These are phyloP conservation scores for Hofmannophila pseudospretella DNA, from an alignment of 2,888 invertebrate species.

Conservation along the genomic window DNA sequence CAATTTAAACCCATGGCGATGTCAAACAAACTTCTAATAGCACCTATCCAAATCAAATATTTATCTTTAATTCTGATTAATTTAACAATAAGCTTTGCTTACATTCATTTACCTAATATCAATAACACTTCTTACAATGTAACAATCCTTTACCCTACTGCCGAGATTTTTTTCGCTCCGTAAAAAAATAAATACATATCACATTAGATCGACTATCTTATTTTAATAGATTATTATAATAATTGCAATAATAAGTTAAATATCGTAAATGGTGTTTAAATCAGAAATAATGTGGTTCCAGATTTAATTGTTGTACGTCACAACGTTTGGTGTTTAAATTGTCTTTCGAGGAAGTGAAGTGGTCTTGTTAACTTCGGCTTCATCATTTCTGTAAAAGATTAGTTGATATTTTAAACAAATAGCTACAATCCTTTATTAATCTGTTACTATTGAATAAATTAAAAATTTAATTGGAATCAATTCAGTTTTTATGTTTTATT, in stretches of 20 bases:
- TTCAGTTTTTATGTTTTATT: no score
- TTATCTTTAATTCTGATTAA: constrained; percentile 17
- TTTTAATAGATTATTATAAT: constrained; percentile 10
- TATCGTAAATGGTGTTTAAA: constrained; percentile 13
- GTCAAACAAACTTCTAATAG: constrained; percentile 28
- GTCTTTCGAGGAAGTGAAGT: constrained; percentile 48
- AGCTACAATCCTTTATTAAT: no score
- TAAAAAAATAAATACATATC: constrained; percentile 26
- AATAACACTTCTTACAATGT: constrained; percentile 26
- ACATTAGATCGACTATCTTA: constrained; percentile 15
- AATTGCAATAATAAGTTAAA: constrained; percentile 18
- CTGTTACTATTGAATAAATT: not conserved
- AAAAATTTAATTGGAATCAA: not conserved
- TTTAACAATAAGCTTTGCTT: constrained; percentile 54
- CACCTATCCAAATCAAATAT: constrained; percentile 37
- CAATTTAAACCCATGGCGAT: constrained; percentile 21
- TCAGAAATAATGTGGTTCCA: constrained; percentile 32
- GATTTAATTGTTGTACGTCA: constrained; percentile 57
- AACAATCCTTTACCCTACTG: constrained; percentile 17
- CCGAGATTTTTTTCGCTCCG: constrained; percentile 17
- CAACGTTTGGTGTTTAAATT: constrained; percentile 58
- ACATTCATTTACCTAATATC: constrained; percentile 11
- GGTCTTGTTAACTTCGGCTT: constrained; percentile 53
- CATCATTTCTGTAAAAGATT: constrained; percentile 55
- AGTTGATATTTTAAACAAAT: no score